phyloP scores from a whole-genome alignment of 2,888 invertebrate genomes.

The Cistogaster globosa region DNA sequence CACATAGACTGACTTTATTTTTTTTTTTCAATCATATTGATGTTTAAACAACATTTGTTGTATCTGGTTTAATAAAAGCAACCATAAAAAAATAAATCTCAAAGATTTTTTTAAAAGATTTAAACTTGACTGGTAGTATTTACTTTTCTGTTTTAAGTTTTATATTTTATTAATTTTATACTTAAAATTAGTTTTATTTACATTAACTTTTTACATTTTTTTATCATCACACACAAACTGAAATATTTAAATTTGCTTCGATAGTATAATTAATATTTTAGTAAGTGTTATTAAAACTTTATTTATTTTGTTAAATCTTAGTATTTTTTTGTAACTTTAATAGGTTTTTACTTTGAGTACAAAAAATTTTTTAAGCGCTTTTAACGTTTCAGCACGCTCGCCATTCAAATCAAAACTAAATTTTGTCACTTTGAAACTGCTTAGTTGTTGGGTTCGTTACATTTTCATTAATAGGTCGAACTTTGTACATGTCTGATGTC shows the following conservation, averaged over 20 bases:
- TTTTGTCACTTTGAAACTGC: conserved; percentile 60
- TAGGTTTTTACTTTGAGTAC: neutral
- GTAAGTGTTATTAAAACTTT: conserved; percentile 28
- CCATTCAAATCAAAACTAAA: conserved; percentile 73
- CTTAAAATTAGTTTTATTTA: conserved; percentile 27
- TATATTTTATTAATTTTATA: conserved; percentile 10
- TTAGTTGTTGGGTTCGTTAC: conserved; percentile 60
- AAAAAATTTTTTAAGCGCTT: conserved; percentile 46
- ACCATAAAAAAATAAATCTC: conserved; percentile 31
- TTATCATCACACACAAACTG: neutral
- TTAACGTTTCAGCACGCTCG: conserved; percentile 61
- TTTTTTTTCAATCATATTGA: conserved; percentile 32
- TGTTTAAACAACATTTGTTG: conserved; percentile 34
- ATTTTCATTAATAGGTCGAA: conserved; percentile 27
- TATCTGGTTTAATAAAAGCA: conserved; percentile 58
- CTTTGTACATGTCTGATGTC: conserved; percentile 46
- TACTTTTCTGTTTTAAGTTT: neutral
- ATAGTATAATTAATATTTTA: conserved; percentile 9
- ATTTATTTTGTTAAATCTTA: conserved; percentile 15
- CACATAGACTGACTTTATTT: conserved; percentile 32
- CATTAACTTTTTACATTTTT: conserved; percentile 30
- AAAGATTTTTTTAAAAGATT: conserved; percentile 14
- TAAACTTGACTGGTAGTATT: neutral
- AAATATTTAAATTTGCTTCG: neutral
- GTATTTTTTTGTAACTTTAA: conserved; percentile 19